Percentiles rank a stretch among this genome's conserved stretches.
Conservation (phyloP, 2,113 vertebrate species). For the Tachysurus vachellii region DNA sequence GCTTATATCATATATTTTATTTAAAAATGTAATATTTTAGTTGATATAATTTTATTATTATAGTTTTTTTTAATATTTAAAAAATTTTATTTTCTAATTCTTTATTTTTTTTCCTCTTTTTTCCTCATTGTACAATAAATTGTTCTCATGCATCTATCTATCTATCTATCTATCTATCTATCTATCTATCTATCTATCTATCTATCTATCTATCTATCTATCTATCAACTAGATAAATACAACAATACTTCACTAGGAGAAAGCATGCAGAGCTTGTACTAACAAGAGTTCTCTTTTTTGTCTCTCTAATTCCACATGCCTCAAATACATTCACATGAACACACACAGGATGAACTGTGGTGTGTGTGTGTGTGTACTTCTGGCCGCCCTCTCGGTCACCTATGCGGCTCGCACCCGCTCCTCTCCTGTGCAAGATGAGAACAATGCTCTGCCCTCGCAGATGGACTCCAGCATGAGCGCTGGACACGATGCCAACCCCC, state of each 20-base stretch:
- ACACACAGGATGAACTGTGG: slow-evolving; percentile 79
- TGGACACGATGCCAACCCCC: slow-evolving; percentile 69
- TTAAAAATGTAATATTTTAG: neutral
- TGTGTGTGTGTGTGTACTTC: slow-evolving; percentile 80
- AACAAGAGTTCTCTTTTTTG: neutral
- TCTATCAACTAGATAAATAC: neutral
- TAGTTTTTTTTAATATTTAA: no score
- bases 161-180: neutral
- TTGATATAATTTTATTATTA: neutral
- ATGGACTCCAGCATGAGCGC: slow-evolving; percentile 61
- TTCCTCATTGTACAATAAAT: neutral
- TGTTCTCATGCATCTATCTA: neutral
- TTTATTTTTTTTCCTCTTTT: neutral
- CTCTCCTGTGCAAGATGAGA: slow-evolving; percentile 57
- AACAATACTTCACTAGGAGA: neutral
- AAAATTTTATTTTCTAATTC: neutral
- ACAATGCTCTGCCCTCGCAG: slow-evolving; percentile 59
- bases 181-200: slow-evolving; percentile 6
- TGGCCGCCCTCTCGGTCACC: slow-evolving; percentile 79
- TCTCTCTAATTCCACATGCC: neutral
- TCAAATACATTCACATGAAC: neutral
- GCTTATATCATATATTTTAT: neutral
- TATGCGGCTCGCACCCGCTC: slow-evolving; percentile 76
- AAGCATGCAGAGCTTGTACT: neutral
- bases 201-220: neutral